Percentiles rank a stretch among this genome's conserved stretches.
phyloP scores from a whole-genome alignment of 2,113 vertebrate species.

The Penelope pileata region DNA sequence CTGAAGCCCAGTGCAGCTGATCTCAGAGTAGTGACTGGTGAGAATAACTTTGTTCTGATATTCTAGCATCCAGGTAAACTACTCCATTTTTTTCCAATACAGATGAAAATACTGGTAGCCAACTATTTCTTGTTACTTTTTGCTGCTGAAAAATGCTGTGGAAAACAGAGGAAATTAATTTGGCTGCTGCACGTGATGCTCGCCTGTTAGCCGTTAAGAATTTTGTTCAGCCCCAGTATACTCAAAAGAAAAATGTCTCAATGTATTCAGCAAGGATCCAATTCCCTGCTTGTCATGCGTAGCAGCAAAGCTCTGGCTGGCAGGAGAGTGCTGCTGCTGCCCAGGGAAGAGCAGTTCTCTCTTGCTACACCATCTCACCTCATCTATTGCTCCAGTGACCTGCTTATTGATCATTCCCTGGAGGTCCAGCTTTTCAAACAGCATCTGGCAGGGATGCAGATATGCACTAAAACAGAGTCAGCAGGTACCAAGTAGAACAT shows the following conservation, averaged over 20 bases:
- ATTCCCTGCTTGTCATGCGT: fast-evolving
- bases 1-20: not conserved
- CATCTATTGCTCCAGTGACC: not conserved
- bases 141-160: not conserved
- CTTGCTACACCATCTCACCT: not conserved
- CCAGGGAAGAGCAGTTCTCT: not conserved
- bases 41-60: not conserved
- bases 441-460: not conserved
- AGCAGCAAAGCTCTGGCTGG: not conserved
- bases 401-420: not conserved
- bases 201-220: not conserved
- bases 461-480: not conserved
- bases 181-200: not conserved
- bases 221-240: constrained; percentile 15
- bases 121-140: constrained; percentile 16
- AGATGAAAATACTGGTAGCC: not conserved
- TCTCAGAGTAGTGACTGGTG: not conserved
- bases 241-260: not conserved
- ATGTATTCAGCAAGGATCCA: not conserved
- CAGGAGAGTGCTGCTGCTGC: not conserved
- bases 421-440: not conserved
- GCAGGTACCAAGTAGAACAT: not conserved
- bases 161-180: constrained; percentile 8
- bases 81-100: not conserved
- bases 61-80: not conserved